Evolutionary conservation across 2,113 vertebrate species (phyloP).

Genomic region (Solea senegalensis): DNA sequence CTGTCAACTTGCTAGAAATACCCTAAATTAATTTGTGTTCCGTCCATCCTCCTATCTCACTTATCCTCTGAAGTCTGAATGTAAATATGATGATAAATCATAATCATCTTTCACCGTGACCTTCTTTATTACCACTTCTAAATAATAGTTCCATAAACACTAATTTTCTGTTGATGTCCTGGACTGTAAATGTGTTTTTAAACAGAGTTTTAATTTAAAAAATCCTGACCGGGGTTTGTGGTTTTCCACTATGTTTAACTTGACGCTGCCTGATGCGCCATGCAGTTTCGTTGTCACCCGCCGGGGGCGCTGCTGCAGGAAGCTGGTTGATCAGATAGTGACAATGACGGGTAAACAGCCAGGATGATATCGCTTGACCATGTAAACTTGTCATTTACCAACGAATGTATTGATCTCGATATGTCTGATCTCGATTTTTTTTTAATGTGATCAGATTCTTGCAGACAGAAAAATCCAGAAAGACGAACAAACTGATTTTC

Average conservation of each 20-base stretch:
- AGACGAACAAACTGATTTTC: conserved; percentile 9
- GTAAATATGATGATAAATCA: too few species aligned
- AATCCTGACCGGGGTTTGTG: neutral
- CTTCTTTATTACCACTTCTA: too few species aligned
- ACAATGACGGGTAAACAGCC: conserved; percentile 74
- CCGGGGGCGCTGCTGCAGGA: conserved; percentile 83
- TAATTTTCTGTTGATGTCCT: neutral
- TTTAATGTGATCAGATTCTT: neutral
- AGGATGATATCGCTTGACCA: conserved; percentile 62
- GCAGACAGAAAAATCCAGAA: neutral
- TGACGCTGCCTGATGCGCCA: conserved; percentile 34
- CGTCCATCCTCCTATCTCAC: too few species aligned
- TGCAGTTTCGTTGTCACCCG: conserved; percentile 61
- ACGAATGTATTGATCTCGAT: conserved; percentile 6
- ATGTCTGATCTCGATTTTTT: too few species aligned
- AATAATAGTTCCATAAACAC: too few species aligned
- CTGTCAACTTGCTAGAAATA: too few species aligned
- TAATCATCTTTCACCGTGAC: too few species aligned
- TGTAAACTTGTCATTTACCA: conserved; percentile 23
- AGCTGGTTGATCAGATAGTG: conserved; percentile 71
- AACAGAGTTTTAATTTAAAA: conserved; percentile 33
- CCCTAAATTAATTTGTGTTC: too few species aligned
- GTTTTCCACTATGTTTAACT: conserved; percentile 1
- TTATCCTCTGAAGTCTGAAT: too few species aligned
- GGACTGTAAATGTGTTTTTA: neutral